Conservation (phyloP, 2,888 invertebrate species). For the Iselma pallidipennis region DNA sequence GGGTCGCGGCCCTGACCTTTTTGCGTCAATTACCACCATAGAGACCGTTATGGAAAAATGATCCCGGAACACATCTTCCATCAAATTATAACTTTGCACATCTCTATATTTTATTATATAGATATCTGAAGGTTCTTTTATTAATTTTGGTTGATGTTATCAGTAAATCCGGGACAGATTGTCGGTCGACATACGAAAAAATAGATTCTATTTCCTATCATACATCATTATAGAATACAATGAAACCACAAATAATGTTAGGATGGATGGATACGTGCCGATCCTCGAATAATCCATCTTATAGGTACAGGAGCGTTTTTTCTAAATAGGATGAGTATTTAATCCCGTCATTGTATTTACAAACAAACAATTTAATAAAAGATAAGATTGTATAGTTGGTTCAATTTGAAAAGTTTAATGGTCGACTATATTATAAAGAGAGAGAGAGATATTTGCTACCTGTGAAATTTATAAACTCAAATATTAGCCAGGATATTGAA, state of each 20-base stretch:
- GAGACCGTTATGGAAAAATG: slow-evolving; percentile 1
- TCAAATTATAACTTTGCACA: background rate
- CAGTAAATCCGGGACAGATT: slow-evolving; percentile 23
- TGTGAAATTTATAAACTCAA: slow-evolving; percentile 41
- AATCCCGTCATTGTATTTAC: slow-evolving; percentile 51
- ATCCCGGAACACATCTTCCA: background rate
- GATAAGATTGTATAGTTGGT: background rate
- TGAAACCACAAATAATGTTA: slow-evolving; percentile 32
- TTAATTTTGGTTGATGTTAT: background rate
- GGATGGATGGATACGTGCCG: slow-evolving; percentile 36
- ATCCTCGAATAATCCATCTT: slow-evolving; percentile 52
- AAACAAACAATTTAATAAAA: background rate
- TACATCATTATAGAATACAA: slow-evolving; percentile 43
- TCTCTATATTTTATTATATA: no score
- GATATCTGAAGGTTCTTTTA: background rate
- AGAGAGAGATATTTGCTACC: slow-evolving; percentile 31
- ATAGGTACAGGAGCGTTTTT: slow-evolving; percentile 22
- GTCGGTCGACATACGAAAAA: no score
- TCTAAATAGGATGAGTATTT: slow-evolving; percentile 55
- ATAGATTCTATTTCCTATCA: slow-evolving; percentile 27
- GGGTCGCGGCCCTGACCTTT: slow-evolving; percentile 33
- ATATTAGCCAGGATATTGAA: slow-evolving; percentile 41
- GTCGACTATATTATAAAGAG: slow-evolving; percentile 25
- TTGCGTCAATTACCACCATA: slow-evolving; percentile 37
- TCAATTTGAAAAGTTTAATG: slow-evolving; percentile 19